phyloP scores from a whole-genome alignment of 2,113 vertebrate species.

The Heterotilapia buettikoferi region DNA sequence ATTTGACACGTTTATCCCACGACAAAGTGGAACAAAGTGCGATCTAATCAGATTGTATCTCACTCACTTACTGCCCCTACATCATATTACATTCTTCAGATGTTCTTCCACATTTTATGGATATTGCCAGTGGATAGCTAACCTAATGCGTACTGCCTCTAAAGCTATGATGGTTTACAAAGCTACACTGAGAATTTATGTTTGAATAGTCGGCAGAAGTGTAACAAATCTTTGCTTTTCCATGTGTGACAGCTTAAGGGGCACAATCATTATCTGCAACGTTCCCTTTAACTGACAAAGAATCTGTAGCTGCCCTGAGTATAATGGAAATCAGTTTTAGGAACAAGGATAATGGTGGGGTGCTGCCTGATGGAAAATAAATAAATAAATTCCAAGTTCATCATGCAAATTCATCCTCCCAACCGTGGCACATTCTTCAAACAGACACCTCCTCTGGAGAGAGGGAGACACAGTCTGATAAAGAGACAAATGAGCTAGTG shows the following conservation, averaged over 20 bases:
- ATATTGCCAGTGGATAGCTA: conserved; percentile 6
- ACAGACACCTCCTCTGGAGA: conserved; percentile 90
- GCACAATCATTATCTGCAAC: conserved; percentile 56
- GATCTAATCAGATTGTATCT: conserved; percentile 47
- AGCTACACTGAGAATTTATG: conserved; percentile 28
- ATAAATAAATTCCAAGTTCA: conserved; percentile 74
- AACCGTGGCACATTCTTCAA: conserved; percentile 92
- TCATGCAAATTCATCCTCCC: conserved; percentile 90
- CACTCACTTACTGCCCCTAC: conserved; percentile 1
- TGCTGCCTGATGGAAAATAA: conserved; percentile 57
- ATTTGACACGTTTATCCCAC: conserved; percentile 14
- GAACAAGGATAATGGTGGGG: conserved; percentile 29
- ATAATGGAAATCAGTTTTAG: conserved; percentile 57
- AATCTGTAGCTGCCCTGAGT: conserved; percentile 42
- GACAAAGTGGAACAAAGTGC: conserved; percentile 26
- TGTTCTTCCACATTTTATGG: conserved; percentile 30
- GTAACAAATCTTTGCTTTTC: conserved; percentile 57
- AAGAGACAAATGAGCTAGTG: conserved; percentile 90
- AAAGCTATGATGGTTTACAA: conserved; percentile 17
- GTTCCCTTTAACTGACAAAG: conserved; percentile 56
- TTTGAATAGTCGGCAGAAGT: conserved; percentile 17
- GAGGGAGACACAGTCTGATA: conserved; percentile 85
- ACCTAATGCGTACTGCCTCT: conserved; percentile 13
- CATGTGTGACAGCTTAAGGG: conserved; percentile 53
- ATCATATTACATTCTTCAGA: conserved; percentile 2